Evolutionary conservation across 2,888 invertebrate species (phyloP), one percentile per base, ranked within the genome.

Genomic region (Caenorhabditis becei): DNA sequence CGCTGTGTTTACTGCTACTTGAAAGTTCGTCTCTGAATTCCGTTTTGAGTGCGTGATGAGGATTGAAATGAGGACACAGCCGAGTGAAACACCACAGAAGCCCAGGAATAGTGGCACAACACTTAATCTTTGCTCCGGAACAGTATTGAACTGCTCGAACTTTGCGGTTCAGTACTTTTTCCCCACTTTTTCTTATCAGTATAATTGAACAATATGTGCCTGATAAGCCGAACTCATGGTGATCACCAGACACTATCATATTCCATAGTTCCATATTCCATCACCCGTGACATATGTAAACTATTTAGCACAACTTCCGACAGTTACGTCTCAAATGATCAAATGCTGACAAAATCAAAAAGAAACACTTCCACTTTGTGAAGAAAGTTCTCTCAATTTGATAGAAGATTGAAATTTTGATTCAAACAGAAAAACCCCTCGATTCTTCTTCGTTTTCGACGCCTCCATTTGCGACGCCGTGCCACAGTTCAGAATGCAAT

Each of bases 1-100:
- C 74, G 59, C 28, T 24, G 59, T 66, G 74, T 74, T 74, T 74
- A 66, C 74, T 75, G 75, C 66, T 66, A 75, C 75, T 75, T 75
- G 75, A 75, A 75, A 66, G 75, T 75, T 75, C 53, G 41, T 28
- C 26, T 23, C 44, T 54, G 53, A 26, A 62, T 62, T 71, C 44
- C 66, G 65, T 66, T 66, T 75, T 14, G 18, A 61, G 66, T 66
- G 66, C 53, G 63, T 63, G 63, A 51, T 20, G 63, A 63, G 18
- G 20, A 47, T 8, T 20, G 20, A n/a, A 44, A 56, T 56, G 5
- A 28, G 28, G 28, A 32, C 28, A 24, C 37, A 59, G 2, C 56
- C 18, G 10, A 28, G 35, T 32, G 56, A 26, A 24, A 56, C 32
- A 56, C 32, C 16, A 7, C 14, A 41, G 41, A 16, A 41, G 10